Base-by-base conservation (phyloP, 2,113 vertebrate species). In the Platycercus adscitus region DNA sequence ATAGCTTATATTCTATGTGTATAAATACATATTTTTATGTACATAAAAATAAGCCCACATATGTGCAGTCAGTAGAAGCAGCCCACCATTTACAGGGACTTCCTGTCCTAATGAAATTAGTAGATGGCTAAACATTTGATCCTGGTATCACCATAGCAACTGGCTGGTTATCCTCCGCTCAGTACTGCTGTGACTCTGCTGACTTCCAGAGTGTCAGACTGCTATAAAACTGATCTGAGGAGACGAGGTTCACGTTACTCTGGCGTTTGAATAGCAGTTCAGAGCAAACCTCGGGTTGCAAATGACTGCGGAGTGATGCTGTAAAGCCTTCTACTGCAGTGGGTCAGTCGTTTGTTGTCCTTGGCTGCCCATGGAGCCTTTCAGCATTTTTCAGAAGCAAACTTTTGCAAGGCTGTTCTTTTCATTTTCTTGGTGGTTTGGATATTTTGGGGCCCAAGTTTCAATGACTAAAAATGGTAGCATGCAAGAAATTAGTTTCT, bases 101-200 rank as follows among this genome's bases (percentile, higher is more conserved):
- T 20, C 1, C 10, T n/a, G 13, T 56, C 20, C 53, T 33, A 28
- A 3, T 60, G 71, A 84, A 81, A 44, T 58, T 1, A 15, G 61
- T 71, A 80, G 81, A 6, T 88, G 52, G 58, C 19, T 46, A 12
- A 82, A 76, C 56, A 82, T 80, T 65, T 66, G 93, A 71, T 91
- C 79, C 75, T 56, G 56, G 3, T 49, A 6, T 55, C 75, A 23
- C 82, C 1, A 11, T 13, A 64, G 89, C 61, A 84, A 31, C 70
- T 44, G 66, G 29, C 26, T 23, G 3, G 78, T 60, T 56, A 1
- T 35, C 68, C 53, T 66, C 41, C 10, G 1, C 26, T 29, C 11
- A 29, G 33, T 18, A 0, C 70, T 75, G 50, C 35, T 61, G 25
- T 19, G 17, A 26, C 44, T 79, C 6, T 49, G 6, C 55, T 64